Evolutionary conservation across 2,113 vertebrate genomes (phyloP), one percentile per base, ranked within the genome.

Genomic region (Heterochromis multidens): DNA sequence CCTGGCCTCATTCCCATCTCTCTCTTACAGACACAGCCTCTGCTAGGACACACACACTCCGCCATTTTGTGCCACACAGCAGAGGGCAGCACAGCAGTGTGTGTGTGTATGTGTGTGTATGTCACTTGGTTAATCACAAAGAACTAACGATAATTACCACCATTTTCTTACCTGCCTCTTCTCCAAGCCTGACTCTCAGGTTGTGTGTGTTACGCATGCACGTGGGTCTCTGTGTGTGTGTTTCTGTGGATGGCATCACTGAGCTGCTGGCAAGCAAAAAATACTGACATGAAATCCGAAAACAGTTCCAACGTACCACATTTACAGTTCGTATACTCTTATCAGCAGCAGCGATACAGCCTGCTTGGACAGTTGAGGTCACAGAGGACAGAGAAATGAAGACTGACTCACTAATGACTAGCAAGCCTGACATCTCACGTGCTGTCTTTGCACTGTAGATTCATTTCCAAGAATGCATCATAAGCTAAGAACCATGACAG

Each of bases 31-130:
- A 72, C 87, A 52, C 86, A 87, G 87, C 84, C 87, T 91, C 91
- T 87, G 87, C 85, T 78, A 83, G 82, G 88, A 88, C 90, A 84
- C 85, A 87, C 63, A 74, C 84, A 63, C 56, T 60, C 58, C 90
- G 88, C 93, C 93, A 95, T 95, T 93, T 95, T 95, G 93, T 91
- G 91, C 90, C 92, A 93, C 87, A 59, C 88, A 83, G 86, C 78
- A 87, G 84, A 91, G 91, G 90, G 89, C 89, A 91, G 87, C 83
- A 77, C 76, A 89, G 80, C 77, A 49, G 80, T 67, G 70, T 79
- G 56, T 54, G 80, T 19, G n/a, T 72, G 23, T 54, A 29, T 46
- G 70, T 33, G 62, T 77, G 46, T 83, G 72, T 88, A 83, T 86
- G 80, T 79, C 87, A 88, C 88, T 85, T 90, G 88, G 90, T 84